Evolutionary conservation across 2,797 vertebrate genomes (phyloP), one percentile per base, ranked within the genome.

Genomic region (Jordanella pulchra): DNA sequence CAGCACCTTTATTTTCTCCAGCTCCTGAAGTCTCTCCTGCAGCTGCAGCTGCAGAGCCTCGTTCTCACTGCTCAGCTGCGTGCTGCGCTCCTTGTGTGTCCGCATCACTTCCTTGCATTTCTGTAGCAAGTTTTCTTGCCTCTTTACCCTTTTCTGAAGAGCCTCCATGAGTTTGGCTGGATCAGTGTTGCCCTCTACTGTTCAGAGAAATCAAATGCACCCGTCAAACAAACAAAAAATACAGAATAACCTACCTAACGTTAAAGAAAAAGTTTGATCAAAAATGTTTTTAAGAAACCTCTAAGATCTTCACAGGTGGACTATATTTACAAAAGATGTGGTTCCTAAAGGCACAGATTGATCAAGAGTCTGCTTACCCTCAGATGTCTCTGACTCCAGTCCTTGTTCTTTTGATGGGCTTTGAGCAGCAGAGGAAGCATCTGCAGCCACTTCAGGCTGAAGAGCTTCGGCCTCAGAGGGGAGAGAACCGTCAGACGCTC

Each of bases 1-100:
- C 25, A 44, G 7, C 84, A 98, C 98, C 96, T 99, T 99, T 44
- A 96, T 97, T 88, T 98, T 99, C 83, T 99, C 98, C 77, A 99
- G 93, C 71, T 99, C 97, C 80, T 97, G 96, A 77, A 99, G 95
- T 47, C 97, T 94, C 86, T 98, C 98, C 69, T 97, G 96, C 64
- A 99, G 93, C 82, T 99, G 98, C 58, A 97, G 95, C 76, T 99
- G 98, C 60, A 99, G 93, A 0, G 96, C 94, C 71, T 99, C 98
- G 0, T 99, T 99, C 89, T 99, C 97, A 0, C 92, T 98, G 86
- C 87, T 86, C 80, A 99, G 86, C 7, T 97, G 96, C 0, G 91
- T 51, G 0, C 93, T 95, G 2, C 93, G 83, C 69, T 99, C 97
- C 84, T 97, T 97, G 78, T 96, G 96, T 0, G 92, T 95, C 15